Conservation (phyloP, 2,888 invertebrate genomes). For the Calameuta idolon region DNA sequence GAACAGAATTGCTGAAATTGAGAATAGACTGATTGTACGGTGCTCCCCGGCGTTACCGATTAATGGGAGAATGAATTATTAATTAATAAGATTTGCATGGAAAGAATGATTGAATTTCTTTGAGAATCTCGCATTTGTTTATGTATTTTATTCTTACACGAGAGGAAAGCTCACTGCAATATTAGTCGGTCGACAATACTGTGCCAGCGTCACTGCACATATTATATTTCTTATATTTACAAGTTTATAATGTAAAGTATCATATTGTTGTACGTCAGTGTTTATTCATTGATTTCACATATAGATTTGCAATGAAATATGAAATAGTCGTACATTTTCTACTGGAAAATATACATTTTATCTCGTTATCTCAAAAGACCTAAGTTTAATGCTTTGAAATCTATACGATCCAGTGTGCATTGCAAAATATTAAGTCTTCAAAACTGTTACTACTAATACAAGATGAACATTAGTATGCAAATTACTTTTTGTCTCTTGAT, state of each 20-base stretch:
- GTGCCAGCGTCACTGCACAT: slow-evolving; percentile 31
- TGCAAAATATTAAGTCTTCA: not conserved
- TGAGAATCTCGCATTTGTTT: not conserved
- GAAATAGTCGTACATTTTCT: slow-evolving; percentile 1
- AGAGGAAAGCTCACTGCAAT: not conserved
- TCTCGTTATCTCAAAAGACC: not conserved
- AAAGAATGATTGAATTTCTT: not conserved
- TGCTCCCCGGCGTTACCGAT: slow-evolving; percentile 38
- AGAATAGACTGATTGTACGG: slow-evolving; percentile 53
- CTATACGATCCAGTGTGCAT: not conserved
- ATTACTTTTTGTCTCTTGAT: not conserved
- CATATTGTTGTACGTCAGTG: slow-evolving; percentile 25
- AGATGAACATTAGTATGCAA: not conserved
- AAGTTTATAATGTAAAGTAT: slow-evolving; percentile 24
- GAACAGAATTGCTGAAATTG: slow-evolving; percentile 55
- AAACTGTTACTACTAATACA: not conserved
- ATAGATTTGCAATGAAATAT: slow-evolving; percentile 26
- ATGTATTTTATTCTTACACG: not conserved
- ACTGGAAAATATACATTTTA: not conserved
- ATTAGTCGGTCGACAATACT: not conserved
- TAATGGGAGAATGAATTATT: slow-evolving; percentile 24
- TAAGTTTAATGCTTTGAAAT: not conserved
- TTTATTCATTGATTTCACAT: slow-evolving; percentile 14
- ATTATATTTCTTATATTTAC: slow-evolving; percentile 23
- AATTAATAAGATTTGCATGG: not conserved